Evolutionary conservation across 2,113 vertebrate genomes (phyloP).

Genomic region (Datnioides undecimradiatus): DNA sequence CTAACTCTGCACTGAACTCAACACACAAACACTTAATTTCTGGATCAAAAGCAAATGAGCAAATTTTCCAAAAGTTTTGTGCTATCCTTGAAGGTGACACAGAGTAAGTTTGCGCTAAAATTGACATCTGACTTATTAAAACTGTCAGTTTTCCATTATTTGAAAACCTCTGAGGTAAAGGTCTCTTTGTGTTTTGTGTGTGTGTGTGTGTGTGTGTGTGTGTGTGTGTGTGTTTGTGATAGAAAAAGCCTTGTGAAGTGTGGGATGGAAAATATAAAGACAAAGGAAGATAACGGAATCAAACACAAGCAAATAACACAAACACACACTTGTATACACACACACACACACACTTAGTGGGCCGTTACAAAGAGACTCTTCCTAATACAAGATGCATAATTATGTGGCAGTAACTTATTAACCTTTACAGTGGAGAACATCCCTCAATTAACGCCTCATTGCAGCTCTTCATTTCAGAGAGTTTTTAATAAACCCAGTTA

Average conservation of each 20-base stretch:
- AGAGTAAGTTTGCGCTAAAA: not conserved
- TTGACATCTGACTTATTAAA: not conserved
- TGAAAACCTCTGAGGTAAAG: not conserved
- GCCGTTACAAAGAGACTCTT: slow-evolving; percentile 36
- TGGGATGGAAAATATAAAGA: not conserved
- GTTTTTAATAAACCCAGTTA: slow-evolving; percentile 75
- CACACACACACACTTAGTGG: slow-evolving; percentile 19
- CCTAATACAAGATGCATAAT: slow-evolving; percentile 65
- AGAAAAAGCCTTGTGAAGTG: not conserved
- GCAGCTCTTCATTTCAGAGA: slow-evolving; percentile 66
- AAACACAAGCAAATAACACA: slow-evolving; percentile 12
- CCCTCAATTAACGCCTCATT: slow-evolving; percentile 72
- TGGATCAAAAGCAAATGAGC: not conserved
- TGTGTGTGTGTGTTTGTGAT: not conserved
- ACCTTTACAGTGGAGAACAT: slow-evolving; percentile 70
- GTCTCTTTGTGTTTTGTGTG: not conserved
- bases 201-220: not conserved
- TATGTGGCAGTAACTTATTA: slow-evolving; percentile 75
- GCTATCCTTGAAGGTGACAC: not conserved
- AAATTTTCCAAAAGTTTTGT: not conserved
- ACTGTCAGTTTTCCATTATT: not conserved
- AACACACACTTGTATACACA: slow-evolving; percentile 14
- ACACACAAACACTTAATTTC: too few species aligned
- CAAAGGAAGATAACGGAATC: slow-evolving; percentile 4
- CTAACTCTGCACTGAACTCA: too few species aligned